These are phyloP conservation scores for Tragelaphus eurycerus DNA, from an alignment of 2,797 vertebrate genomes.

Conservation along the genomic window DNA sequence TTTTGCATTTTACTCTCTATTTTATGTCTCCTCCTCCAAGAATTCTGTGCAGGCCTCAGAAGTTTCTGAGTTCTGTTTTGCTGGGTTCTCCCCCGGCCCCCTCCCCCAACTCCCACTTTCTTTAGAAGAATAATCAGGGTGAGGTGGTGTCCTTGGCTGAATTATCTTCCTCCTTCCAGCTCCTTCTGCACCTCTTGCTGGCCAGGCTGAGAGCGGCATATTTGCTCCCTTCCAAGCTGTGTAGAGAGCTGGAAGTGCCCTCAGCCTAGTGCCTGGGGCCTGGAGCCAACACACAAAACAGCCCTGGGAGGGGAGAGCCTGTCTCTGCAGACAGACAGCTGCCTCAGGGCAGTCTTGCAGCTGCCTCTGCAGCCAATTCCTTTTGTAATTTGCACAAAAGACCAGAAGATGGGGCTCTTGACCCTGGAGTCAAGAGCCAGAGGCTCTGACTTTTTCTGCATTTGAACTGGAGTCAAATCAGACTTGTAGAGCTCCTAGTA, in stretches of 20 bases:
- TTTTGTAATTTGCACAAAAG: slow-evolving; percentile 52
- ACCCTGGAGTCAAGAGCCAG: slow-evolving; percentile 59
- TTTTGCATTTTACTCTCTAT: neutral
- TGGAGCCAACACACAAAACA: neutral
- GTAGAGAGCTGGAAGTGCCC: neutral
- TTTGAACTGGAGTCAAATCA: neutral
- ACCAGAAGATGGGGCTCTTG: slow-evolving; percentile 74
- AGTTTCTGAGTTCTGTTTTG: neutral
- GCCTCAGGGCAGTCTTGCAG: neutral
- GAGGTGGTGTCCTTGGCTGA: neutral
- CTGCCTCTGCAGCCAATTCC: neutral
- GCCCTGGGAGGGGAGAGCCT: neutral
- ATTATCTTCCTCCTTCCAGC: neutral
- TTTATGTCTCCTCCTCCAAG: neutral
- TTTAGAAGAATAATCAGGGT: slow-evolving; percentile 16
- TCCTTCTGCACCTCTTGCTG: neutral
- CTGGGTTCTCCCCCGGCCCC: neutral
- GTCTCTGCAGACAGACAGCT: neutral
- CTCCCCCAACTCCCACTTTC: neutral
- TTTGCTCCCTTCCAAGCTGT: neutral
- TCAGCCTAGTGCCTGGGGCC: neutral
- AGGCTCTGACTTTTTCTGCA: neutral
- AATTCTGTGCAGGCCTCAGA: neutral
- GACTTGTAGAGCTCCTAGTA: neutral
- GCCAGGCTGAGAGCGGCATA: neutral